These are phyloP conservation scores for Varroa destructor DNA, from an alignment of 1,140 invertebrate species.

Conservation along the genomic window DNA sequence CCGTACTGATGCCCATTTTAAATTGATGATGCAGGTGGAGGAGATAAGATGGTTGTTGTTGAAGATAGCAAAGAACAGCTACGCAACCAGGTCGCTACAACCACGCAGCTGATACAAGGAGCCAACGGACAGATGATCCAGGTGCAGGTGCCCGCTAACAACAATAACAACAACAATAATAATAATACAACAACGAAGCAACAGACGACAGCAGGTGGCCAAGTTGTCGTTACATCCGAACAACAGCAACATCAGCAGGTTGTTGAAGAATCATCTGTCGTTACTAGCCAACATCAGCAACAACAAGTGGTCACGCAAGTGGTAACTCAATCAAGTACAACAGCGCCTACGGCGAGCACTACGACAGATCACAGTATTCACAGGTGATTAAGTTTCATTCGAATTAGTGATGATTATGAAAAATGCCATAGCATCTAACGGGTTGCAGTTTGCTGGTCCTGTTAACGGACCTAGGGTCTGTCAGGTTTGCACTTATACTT, in stretches of 20 bases:
- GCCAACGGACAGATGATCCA: slow-evolving; percentile 26
- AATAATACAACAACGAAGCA: slow-evolving; percentile 3
- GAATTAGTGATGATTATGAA: no score
- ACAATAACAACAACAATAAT: slow-evolving; percentile 9
- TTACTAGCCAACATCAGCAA: background rate
- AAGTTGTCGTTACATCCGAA: slow-evolving; percentile 3
- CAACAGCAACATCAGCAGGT: background rate
- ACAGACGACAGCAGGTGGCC: background rate
- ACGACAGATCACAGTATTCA: slow-evolving; percentile 24
- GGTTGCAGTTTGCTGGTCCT: no score
- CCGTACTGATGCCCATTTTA: no score
- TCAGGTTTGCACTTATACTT: no score
- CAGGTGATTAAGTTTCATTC: background rate
- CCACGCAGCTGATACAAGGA: slow-evolving; percentile 6
- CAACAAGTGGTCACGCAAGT: no score
- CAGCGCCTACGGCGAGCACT: slow-evolving; percentile 1
- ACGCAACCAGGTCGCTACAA: background rate
- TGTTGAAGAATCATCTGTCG: background rate
- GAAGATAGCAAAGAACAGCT: slow-evolving; percentile 21
- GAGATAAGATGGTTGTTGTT: slow-evolving; percentile 27
- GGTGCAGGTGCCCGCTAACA: slow-evolving; percentile 12
- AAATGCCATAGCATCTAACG: no score
- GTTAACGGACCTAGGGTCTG: no score
- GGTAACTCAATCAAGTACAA: no score
- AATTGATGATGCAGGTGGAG: slow-evolving; percentile 5